Evolutionary conservation across 2,888 invertebrate species (phyloP), one percentile per base, ranked within the genome.

Genomic region (Epiblema foenella): DNA sequence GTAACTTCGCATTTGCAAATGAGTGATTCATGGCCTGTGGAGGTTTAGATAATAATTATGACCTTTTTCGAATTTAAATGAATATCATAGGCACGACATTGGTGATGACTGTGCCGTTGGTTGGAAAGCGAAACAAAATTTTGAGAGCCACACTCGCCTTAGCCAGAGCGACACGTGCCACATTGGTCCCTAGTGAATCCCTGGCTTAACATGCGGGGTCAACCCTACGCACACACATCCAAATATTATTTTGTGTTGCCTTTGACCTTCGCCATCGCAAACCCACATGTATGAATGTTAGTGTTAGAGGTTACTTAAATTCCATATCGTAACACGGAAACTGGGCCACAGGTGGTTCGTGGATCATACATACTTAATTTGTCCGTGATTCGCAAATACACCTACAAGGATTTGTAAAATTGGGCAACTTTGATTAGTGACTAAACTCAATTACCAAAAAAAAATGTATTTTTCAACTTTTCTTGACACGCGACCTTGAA

Each of bases 401-500:
- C 39, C 42, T 42, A 11, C 12, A 12, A 5, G 12, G 4, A 42
- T n/a, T 68, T 29, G n/a, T 39, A n/a, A 39, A 68, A 58, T 39
- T 58, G 37, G n/a, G 24, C 52, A 68, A 60, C 7, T 52, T 68
- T 52, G 68, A 68, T 68, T 51, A 68, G 24, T 52, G 52, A 52
- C 59, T 17, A 59, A 68, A 59, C 17, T 68, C 29, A 33, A 63
- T 10, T 18, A 12, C 52, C 12, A 37, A 9, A 42, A 12, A 59
- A 59, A 59, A 60, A 42, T n/a, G 42, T 42, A 42, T 52, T 18
- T 59, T 42, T 29, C 29, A 42, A 42, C 24, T 29, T 29, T 42
- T 29, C 42, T 24, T 60, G 39, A 42, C 20, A 17, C 42, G 52
- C 58, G 58, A 59, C 33, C 20, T 58, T 67, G 58, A 17, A 20